These are phyloP conservation scores for Lordiphosa clarofinis DNA, from an alignment of 1,140 invertebrate species.

Conservation along the genomic window DNA sequence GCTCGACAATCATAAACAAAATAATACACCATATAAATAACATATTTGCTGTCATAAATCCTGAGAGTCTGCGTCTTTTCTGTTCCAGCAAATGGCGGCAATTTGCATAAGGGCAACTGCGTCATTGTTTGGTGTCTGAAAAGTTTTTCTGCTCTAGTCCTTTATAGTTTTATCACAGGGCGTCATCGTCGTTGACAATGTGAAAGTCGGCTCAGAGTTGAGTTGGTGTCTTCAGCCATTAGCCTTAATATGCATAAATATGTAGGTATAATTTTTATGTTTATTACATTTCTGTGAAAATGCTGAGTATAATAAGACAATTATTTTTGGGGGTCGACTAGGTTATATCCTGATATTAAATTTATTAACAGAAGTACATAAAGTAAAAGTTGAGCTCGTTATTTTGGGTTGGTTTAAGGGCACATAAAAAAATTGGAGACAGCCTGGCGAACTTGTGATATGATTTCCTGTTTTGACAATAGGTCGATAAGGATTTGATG, in stretches of 20 bases:
- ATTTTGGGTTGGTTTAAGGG: background rate
- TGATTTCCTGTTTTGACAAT: no score
- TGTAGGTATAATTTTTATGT: slow-evolving; percentile 59
- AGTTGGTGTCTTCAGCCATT: slow-evolving; percentile 32
- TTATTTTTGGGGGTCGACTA: slow-evolving; percentile 1
- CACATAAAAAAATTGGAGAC: no score
- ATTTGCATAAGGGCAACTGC: slow-evolving; percentile 58
- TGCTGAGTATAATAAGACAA: slow-evolving; percentile 19
- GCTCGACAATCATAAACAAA: slow-evolving; percentile 44
- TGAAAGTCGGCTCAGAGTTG: background rate
- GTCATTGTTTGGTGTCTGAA: slow-evolving; percentile 61
- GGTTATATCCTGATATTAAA: no score
- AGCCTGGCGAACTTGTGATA: no score
- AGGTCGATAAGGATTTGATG: no score
- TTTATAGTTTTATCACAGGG: slow-evolving; percentile 26
- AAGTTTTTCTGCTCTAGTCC: slow-evolving; percentile 40
- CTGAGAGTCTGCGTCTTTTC: slow-evolving; percentile 22
- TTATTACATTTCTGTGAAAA: slow-evolving; percentile 40
- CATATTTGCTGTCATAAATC: slow-evolving; percentile 54
- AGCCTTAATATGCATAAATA: slow-evolving; percentile 53
- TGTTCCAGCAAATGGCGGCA: slow-evolving; percentile 35
- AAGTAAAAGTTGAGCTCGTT: background rate
- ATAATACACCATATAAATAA: slow-evolving; percentile 62
- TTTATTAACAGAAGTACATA: slow-evolving; percentile 2
- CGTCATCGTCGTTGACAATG: slow-evolving; percentile 21